Evolutionary conservation across 1,140 invertebrate species (phyloP).

Genomic region (Glomeris maerens): DNA sequence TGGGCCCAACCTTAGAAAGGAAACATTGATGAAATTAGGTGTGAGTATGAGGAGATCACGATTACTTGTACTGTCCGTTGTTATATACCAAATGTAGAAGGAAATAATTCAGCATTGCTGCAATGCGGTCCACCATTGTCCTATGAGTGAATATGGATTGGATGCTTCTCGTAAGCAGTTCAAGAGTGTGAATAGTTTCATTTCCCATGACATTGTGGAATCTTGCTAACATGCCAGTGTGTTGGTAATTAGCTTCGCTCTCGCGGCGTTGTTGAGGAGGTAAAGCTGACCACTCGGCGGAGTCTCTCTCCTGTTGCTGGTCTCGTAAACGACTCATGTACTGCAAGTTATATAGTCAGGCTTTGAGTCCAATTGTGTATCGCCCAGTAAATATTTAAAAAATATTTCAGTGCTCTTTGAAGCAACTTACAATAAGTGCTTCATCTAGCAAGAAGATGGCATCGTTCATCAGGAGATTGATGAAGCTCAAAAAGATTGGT

Average conservation of each 20-base stretch:
- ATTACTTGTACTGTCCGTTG: neutral
- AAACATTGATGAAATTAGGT: neutral
- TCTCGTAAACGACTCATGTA: slow-evolving; percentile 37
- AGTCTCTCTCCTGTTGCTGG: slow-evolving; percentile 41
- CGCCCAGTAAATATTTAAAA: too few relatives aligned
- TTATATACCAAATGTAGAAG: slow-evolving; percentile 61
- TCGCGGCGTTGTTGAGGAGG: slow-evolving; percentile 58
- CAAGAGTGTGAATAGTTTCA: slow-evolving; percentile 72
- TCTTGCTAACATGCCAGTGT: slow-evolving; percentile 64
- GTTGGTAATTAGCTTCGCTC: slow-evolving; percentile 54
- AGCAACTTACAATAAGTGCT: slow-evolving; percentile 50
- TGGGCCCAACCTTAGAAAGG: slow-evolving; percentile 45
- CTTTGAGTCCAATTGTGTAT: too few relatives aligned
- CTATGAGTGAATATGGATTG: slow-evolving; percentile 76
- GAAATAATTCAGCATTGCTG: slow-evolving; percentile 92
- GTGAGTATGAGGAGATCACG: neutral
- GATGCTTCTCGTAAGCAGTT: slow-evolving; percentile 67
- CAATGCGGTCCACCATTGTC: slow-evolving; percentile 82
- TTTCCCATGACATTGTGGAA: slow-evolving; percentile 86
- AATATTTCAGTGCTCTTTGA: neutral
- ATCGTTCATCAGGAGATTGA: slow-evolving; percentile 91
- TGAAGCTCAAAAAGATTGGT: slow-evolving; percentile 81
- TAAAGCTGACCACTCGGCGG: slow-evolving; percentile 57
- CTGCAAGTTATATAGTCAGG: slow-evolving; percentile 18
- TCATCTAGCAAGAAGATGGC: slow-evolving; percentile 87